A percentile compares a stretch with the other conserved stretches of the same genome.
These are phyloP conservation scores for Heteractis magnifica DNA, from an alignment of 92 coral and sea anemone species.

Conservation along the genomic window DNA sequence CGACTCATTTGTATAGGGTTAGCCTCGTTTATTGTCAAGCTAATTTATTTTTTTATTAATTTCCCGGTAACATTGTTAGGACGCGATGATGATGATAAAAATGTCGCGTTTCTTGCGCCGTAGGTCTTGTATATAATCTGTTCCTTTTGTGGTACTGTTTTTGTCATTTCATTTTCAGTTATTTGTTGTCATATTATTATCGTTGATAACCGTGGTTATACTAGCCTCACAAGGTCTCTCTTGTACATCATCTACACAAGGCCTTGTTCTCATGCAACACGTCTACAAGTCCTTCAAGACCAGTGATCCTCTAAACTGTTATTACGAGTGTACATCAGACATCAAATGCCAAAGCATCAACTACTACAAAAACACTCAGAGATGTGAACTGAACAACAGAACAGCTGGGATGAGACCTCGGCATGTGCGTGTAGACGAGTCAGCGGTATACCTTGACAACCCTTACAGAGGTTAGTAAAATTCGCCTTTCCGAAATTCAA, in stretches of 20 bases:
- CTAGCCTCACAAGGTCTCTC: background rate
- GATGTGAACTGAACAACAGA: conserved; percentile 27
- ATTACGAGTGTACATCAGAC: conserved; percentile 15
- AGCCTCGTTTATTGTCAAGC: too few species aligned
- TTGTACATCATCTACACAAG: conserved; percentile 11
- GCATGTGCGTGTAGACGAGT: conserved; percentile 11
- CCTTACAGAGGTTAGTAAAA: conserved; percentile 18
- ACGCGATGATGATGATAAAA: background rate
- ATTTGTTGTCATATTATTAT: background rate
- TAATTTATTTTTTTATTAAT: too few species aligned
- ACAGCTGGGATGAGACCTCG: background rate
- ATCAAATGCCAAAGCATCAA: conserved; percentile 23
- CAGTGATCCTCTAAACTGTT: conserved; percentile 16
- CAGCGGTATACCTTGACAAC: conserved; percentile 16
- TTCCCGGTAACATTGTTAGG: background rate
- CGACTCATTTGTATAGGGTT: too few species aligned
- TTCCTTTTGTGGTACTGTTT: background rate
- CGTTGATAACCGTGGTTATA: background rate
- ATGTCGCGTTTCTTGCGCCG: background rate
- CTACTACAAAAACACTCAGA: background rate
- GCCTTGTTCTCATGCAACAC: conserved; percentile 13
- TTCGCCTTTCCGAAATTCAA: too few species aligned
- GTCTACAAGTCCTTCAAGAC: conserved; percentile 13
- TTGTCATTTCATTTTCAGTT: background rate
- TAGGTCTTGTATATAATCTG: background rate